These are phyloP conservation scores for Cyprinella venusta DNA, from an alignment of 2,797 vertebrate genomes.

Conservation along the genomic window DNA sequence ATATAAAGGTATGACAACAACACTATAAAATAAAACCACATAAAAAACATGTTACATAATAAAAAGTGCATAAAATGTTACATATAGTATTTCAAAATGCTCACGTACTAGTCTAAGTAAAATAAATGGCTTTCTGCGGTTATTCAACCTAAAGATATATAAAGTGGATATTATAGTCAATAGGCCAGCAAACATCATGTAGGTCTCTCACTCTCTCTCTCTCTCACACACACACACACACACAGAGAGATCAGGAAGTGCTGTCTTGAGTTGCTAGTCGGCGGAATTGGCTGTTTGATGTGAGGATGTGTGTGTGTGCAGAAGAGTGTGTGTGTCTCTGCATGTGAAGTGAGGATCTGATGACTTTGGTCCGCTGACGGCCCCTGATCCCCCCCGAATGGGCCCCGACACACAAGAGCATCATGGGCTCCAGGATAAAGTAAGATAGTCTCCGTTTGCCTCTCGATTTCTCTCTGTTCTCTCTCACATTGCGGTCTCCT, in stretches of 20 bases:
- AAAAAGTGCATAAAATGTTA: neutral
- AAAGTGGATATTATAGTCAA: neutral
- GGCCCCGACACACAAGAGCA: constrained; percentile 64
- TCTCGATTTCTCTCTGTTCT: neutral
- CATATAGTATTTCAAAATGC: neutral
- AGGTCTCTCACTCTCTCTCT: neutral
- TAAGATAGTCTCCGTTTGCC: constrained; percentile 61
- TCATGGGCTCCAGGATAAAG: constrained; percentile 82
- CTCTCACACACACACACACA: constrained; percentile 47
- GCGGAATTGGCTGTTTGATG: constrained; percentile 42
- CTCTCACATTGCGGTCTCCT: constrained; percentile 19
- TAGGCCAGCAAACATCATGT: constrained; percentile 57
- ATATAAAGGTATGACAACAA: too few relatives aligned
- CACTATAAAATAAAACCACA: neutral
- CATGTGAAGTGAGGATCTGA: constrained; percentile 19
- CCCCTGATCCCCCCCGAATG: constrained; percentile 63
- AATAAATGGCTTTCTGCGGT: neutral
- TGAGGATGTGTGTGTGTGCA: constrained; percentile 28
- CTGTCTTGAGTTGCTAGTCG: constrained; percentile 61
- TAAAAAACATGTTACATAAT: neutral
- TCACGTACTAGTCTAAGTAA: neutral
- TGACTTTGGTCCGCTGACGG: constrained; percentile 42
- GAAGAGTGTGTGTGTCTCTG: constrained; percentile 31
- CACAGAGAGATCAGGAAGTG: constrained; percentile 75
- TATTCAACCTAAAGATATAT: neutral